Evolutionary conservation across 2,113 vertebrate genomes (phyloP), one percentile per base, ranked within the genome.

Genomic region (Polypterus bichir): DNA sequence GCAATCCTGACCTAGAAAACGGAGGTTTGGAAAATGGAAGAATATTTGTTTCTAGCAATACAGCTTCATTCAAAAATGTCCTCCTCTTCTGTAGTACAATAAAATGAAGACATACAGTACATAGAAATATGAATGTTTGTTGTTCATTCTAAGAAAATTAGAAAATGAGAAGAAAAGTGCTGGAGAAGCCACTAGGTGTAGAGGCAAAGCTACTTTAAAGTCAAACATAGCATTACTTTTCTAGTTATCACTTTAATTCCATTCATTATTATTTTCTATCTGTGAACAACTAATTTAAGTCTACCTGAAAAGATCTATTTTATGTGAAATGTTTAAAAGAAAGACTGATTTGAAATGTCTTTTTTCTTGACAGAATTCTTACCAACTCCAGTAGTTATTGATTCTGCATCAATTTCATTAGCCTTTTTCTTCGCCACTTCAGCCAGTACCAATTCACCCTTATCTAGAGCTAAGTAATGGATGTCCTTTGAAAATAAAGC

Each of bases 401-500:
- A 84, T 80, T 80, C 85, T 60, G 84, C 81, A 76, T 94, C 85
- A 78, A 92, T 91, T 85, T 93, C 90, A 73, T 84, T 79, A 79
- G 94, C 96, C 81, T 88, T 96, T 87, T 86, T 93, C 83, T 86
- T 90, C 75, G 96, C 90, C 82, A 92, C 95, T 77, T 87, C 90
- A 66, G 95, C 93, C 71, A 99, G 86, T 74, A 92, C 92, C 83
- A 90, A 68, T 88, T 99, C 95, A 71, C 91, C 92, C 80, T 93
- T 92, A 91, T 97, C 95, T 79, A 85, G 69, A 59, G 96, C 93
- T 71, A 97, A 77, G 82, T 97, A 96, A 93, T 99, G 91, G 85
- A 99, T 92, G 80, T 99, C 96, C 96, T 99, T 91, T 86, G 87
- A 87, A 90, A 91, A 90, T 76, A 90, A 92, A 91, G 82, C 77